Conservation (phyloP, 2,797 vertebrate genomes). For the Remorina albescens region DNA sequence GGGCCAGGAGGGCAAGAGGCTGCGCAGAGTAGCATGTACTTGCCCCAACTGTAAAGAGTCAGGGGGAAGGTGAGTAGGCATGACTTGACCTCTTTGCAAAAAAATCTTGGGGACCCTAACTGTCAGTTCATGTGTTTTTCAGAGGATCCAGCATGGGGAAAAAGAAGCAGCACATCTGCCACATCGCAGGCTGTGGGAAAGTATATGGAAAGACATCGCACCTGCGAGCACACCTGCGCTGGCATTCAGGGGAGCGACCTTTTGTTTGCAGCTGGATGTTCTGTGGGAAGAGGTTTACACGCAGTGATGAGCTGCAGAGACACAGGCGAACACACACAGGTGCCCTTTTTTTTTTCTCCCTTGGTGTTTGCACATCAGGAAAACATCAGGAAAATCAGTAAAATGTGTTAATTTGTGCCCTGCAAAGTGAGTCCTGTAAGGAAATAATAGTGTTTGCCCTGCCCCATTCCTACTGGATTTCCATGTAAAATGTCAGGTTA, state of each 20-base stretch:
- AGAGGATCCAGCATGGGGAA: slow-evolving; percentile 96
- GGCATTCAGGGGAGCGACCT: slow-evolving; percentile 98
- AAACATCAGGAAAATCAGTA: slow-evolving; percentile 59
- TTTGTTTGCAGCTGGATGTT: slow-evolving; percentile 99
- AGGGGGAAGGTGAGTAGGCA: slow-evolving; percentile 91
- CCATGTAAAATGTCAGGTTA: slow-evolving; percentile 52
- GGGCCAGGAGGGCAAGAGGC: slow-evolving; percentile 95
- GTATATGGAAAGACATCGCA: slow-evolving; percentile 97
- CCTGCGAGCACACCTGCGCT: slow-evolving; percentile 98
- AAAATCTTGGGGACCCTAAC: slow-evolving; percentile 15
- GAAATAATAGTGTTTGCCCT: slow-evolving; percentile 45
- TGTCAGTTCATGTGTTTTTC: slow-evolving; percentile 62
- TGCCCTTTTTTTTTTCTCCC: slow-evolving; percentile 72
- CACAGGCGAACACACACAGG: slow-evolving; percentile 99
- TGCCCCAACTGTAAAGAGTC: slow-evolving; percentile 99
- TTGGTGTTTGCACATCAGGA: slow-evolving; percentile 55
- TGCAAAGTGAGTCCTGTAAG: slow-evolving; percentile 52
- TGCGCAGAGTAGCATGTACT: slow-evolving; percentile 97
- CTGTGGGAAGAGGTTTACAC: slow-evolving; percentile 98
- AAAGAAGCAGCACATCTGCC: slow-evolving; percentile 98
- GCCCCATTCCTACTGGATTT: slow-evolving; percentile 15
- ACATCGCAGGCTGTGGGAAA: slow-evolving; percentile 93
- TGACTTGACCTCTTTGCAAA: neutral
- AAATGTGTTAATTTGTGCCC: slow-evolving; percentile 63
- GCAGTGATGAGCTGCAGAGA: slow-evolving; percentile 98